These are phyloP conservation scores for Harlomillsia oculata DNA, from an alignment of 1,140 invertebrate genomes.

Conservation along the genomic window DNA sequence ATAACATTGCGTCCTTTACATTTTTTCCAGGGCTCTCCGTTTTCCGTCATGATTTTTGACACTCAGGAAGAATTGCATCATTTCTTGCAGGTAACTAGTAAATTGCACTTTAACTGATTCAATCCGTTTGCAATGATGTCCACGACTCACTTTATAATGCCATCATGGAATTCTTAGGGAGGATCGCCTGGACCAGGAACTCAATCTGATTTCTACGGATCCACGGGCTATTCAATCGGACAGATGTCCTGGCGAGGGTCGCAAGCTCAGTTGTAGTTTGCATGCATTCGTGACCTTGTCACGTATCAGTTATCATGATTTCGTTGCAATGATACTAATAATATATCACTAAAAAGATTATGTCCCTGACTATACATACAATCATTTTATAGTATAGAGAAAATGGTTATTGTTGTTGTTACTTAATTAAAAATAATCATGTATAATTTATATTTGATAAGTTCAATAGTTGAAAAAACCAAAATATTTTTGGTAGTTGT, in stretches of 20 bases:
- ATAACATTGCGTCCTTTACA: too few relatives aligned
- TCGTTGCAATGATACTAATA: too few relatives aligned
- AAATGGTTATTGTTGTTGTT: not conserved
- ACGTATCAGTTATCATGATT: too few relatives aligned
- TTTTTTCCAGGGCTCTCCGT: slow-evolving; percentile 83
- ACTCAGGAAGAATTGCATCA: slow-evolving; percentile 84
- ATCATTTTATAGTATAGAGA: too few relatives aligned
- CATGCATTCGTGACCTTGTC: too few relatives aligned
- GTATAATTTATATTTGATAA: too few relatives aligned
- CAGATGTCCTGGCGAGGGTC: slow-evolving; percentile 46
- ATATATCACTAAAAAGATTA: too few relatives aligned
- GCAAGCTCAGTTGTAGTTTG: slow-evolving; percentile 37
- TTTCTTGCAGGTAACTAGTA: slow-evolving; percentile 41
- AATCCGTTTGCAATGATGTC: not conserved
- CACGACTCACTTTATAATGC: slow-evolving; percentile 15
- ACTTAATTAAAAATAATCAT: not conserved
- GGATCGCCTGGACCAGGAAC: slow-evolving; percentile 41
- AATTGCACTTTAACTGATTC: not conserved
- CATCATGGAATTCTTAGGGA: slow-evolving; percentile 38
- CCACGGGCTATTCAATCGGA: slow-evolving; percentile 45
- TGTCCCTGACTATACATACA: too few relatives aligned
- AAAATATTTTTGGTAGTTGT: too few relatives aligned
- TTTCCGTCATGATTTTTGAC: slow-evolving; percentile 97
- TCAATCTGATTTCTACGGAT: slow-evolving; percentile 46
- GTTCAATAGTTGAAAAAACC: too few relatives aligned